phyloP scores from a whole-genome alignment of 2,888 invertebrate species.

The Artemia sinica region DNA sequence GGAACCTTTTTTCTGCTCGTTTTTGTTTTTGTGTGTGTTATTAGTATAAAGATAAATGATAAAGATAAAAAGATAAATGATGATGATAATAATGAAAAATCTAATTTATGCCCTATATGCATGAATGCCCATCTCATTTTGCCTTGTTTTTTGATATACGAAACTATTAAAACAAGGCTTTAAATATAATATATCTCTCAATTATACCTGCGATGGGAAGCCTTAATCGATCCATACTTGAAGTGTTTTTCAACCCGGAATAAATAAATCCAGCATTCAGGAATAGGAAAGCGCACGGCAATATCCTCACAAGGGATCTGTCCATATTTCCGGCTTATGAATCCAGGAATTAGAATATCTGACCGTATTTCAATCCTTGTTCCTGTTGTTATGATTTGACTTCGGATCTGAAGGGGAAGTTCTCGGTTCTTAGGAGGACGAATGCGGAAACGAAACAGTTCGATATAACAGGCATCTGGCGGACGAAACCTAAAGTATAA shows the following conservation, averaged over 20 bases:
- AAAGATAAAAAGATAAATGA: too few species aligned
- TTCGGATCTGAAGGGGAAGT: constrained; percentile 83
- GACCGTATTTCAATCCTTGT: constrained; percentile 82
- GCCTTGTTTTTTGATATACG: too few species aligned
- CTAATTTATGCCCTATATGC: too few species aligned
- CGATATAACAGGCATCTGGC: constrained; percentile 93
- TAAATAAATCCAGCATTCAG: constrained; percentile 97
- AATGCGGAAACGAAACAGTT: constrained; percentile 84
- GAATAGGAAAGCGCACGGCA: constrained; percentile 84
- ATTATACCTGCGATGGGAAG: constrained; percentile 50
- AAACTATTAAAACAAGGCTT: too few species aligned
- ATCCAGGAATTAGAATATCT: constrained; percentile 89
- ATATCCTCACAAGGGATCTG: constrained; percentile 97
- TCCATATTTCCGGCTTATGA: constrained; percentile 81
- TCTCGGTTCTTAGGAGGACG: constrained; percentile 88
- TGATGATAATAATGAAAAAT: too few species aligned
- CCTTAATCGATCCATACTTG: constrained; percentile 90
- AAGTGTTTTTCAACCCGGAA: constrained; percentile 97
- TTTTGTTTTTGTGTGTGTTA: too few species aligned
- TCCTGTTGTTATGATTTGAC: constrained; percentile 68
- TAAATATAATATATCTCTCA: too few species aligned
- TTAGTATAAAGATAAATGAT: too few species aligned
- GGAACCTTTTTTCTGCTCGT: too few species aligned
- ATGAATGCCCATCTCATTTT: too few species aligned
- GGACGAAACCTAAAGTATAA: constrained; percentile 58